A percentile compares a stretch with the other conserved stretches of the same genome.
Evolutionary conservation across 2,888 invertebrate species (phyloP).

Genomic region (Venustoraphidia nigricollis): DNA sequence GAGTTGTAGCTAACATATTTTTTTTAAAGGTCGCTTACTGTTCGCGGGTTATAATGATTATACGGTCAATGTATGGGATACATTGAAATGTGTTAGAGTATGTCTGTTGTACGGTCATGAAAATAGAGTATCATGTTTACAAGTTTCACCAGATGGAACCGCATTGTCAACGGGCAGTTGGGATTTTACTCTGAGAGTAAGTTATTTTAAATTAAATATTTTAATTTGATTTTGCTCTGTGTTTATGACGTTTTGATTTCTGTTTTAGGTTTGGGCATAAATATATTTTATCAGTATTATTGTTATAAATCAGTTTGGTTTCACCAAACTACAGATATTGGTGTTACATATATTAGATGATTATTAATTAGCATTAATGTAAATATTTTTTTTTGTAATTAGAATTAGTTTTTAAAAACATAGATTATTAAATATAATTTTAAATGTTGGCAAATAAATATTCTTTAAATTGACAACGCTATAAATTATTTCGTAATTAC

Average conservation of each 20-base stretch:
- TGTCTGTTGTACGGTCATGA: conserved; percentile 90
- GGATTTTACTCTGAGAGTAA: conserved; percentile 81
- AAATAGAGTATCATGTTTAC: conserved; percentile 82
- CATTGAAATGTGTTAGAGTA: conserved; percentile 80
- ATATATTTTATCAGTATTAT: background rate
- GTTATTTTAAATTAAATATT: conserved; percentile 6
- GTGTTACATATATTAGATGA: conserved; percentile 5
- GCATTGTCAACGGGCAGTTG: conserved; percentile 95
- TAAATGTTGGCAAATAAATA: background rate
- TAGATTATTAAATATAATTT: background rate
- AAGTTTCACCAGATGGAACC: conserved; percentile 94
- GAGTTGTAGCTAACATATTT: background rate
- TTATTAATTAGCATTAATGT: conserved; percentile 8
- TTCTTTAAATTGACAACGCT: background rate
- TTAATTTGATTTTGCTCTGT: background rate
- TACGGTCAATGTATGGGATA: conserved; percentile 98
- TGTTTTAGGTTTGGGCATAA: conserved; percentile 22
- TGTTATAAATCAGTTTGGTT: background rate
- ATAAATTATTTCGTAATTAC: no score
- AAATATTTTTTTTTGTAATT: conserved; percentile 6
- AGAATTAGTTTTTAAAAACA: background rate
- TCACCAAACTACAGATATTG: conserved; percentile 6
- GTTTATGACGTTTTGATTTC: background rate
- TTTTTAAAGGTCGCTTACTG: conserved; percentile 59
- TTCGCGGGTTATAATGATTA: conserved; percentile 99